Base-by-base conservation (phyloP, 2,113 vertebrate genomes). In the Monopterus albus region DNA sequence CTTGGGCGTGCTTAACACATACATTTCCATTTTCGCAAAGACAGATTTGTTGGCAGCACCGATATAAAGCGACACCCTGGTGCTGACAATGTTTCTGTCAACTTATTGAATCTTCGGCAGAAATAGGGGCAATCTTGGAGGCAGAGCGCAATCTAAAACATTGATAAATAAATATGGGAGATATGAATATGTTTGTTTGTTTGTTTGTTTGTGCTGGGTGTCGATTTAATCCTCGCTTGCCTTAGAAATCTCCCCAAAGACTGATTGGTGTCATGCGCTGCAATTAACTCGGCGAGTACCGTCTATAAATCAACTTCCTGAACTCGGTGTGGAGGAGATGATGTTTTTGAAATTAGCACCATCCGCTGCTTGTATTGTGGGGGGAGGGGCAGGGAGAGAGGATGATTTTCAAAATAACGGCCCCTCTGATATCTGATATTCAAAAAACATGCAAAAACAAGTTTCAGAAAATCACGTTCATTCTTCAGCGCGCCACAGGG, bases 231-330 rank as follows among this genome's bases (percentile, higher is more conserved):
- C 81, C 70, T 47, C 21, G 57, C 67, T 63, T 61, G 86, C 86
- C 87, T 89, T 79, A 82, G 78, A 91, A 88, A 89, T 50, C 73
- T 84, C 87, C 86, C 78, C 62, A 90, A 91, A 92, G 90, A 92
- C 87, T 91, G 93, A 94, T 93, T 93, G 92, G 89, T 88, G 91
- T 91, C 86, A 77, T 83, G 88, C 87, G 63, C 86, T 28, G 92
- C 93, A 93, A 93, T 94, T 93, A 93, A 91, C 92, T 93, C 88
- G 45, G 46, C 64, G 50, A 84, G 88, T 84, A 84, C 89, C 92
- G 89, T 91, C 93, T 95, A 97, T 98, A 98, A 96, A 98, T 98
- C 96, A 97, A 95, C 93, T 94, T 96, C 94, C 91, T 95, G 94
- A 91, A 96, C 92, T 90, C 94, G 93, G 94, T 91, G 91, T 92